Evolutionary conservation across 1,140 invertebrate genomes (phyloP), one percentile per base, ranked within the genome.

Genomic region (Megalonaias nervosa): DNA sequence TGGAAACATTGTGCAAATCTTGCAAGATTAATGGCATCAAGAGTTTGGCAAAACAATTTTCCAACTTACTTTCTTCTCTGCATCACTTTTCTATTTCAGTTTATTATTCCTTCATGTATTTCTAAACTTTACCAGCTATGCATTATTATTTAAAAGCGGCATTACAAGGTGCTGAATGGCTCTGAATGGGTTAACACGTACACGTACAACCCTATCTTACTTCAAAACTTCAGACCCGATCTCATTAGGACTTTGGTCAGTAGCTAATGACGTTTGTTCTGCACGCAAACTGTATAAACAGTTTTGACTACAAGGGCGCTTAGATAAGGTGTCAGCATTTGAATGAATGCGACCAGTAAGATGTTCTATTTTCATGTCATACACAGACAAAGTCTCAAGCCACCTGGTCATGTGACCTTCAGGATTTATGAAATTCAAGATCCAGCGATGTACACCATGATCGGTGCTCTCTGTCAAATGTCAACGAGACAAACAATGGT

Each of bases 391-490:
- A 26, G 1, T 26, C 26, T 26, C 26, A 26, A 26, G 26, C 2
- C 26, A 26, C 26, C 2, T 26, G 26, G 26, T 77, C 64, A 85
- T 23, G 62, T 78, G 78, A 14, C 70, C 77, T 48, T 62, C 65
- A 14, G 80, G 73, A 31, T 71, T 73, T 31, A 61, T 74, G 15
- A 68, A 71, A n/a, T 38, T 56, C 9, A 69, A 31, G 1, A 80
- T 21, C 79, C 77, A 85, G 61, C 70, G 79, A 0, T 82, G 59
- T 1, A 78, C 71, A 48, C 59, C 48, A 73, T 85, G 79, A 69
- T 86, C 83, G 0, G 80, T 82, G 14, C 72, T 58, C 9, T 85
- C 21, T 0, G 69, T 16, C 23, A 86, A 81, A 6, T 64, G 58
- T 60, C 71, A n/a, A 16, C 85, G 79, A 55, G 62, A 69, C 16